Percentiles rank a stretch among this genome's conserved stretches.
Conservation (phyloP, 2,888 invertebrate species). For the Chrysomela aeneicollis region DNA sequence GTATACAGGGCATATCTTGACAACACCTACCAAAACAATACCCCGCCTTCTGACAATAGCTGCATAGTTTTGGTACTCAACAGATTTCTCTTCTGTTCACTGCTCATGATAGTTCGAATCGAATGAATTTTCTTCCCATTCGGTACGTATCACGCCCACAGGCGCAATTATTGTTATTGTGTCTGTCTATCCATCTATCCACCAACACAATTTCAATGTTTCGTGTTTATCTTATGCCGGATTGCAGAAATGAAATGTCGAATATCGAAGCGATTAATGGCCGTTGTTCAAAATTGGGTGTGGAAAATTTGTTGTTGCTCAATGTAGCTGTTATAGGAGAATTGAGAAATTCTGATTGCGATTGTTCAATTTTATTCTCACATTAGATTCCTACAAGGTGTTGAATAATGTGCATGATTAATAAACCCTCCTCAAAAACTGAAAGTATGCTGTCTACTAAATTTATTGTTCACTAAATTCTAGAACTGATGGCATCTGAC, state of each 20-base stretch:
- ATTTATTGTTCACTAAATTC: no score
- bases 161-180: constrained; percentile 2
- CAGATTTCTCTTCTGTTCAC: not conserved
- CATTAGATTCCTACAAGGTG: no score
- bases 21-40: not conserved
- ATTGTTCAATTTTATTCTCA: not conserved
- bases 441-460: no score
- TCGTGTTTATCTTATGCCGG: constrained; percentile 19
- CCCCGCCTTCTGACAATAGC: not conserved
- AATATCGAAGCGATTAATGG: constrained; percentile 5
- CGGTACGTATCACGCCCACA: not conserved
- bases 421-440: no score
- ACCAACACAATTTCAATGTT: constrained; percentile 23
- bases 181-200: constrained; percentile 17
- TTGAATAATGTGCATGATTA: no score
- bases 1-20: no score
- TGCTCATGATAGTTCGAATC: not conserved
- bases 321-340: not conserved
- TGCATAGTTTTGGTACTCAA: not conserved
- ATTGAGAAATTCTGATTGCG: not conserved
- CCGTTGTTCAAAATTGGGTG: not conserved
- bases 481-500: no score
- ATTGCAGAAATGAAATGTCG: constrained; percentile 19
- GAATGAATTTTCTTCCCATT: not conserved
- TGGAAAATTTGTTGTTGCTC: not conserved